Percentiles rank a stretch among this genome's conserved stretches.
These are phyloP conservation scores for Phallusia fumigata DNA, from an alignment of 23 tunicate species.

Conservation along the genomic window DNA sequence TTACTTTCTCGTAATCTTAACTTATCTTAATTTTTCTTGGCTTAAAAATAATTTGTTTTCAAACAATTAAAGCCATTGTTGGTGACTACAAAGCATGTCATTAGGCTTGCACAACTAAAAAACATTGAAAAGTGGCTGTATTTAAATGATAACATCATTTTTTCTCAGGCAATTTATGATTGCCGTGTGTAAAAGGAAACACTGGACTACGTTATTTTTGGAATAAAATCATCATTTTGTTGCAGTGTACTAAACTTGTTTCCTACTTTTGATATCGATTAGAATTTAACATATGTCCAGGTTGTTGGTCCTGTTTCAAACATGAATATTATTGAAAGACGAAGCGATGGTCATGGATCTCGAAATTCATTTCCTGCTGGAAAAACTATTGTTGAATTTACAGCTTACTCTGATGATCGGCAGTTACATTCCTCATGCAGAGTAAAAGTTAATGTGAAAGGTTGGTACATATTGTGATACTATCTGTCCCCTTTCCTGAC, in stretches of 20 bases:
- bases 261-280: not conserved
- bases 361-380: slow-evolving; percentile 45
- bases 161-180: too few relatives aligned
- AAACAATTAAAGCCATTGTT: not conserved
- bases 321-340: slow-evolving; percentile 30
- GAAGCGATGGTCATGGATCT: slow-evolving; percentile 42
- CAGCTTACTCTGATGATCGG: slow-evolving; percentile 30
- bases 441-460: slow-evolving; percentile 35
- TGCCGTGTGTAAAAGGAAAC: too few relatives aligned
- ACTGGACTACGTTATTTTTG: too few relatives aligned
- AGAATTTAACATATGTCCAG: not conserved
- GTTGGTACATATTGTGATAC: not conserved
- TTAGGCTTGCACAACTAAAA: too few relatives aligned
- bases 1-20: too few relatives aligned
- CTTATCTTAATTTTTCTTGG: too few relatives aligned
- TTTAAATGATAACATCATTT: too few relatives aligned
- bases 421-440: slow-evolving; percentile 29
- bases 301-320: slow-evolving; percentile 31
- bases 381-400: slow-evolving; percentile 29
- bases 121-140: not conserved
- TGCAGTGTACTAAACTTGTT: too few relatives aligned
- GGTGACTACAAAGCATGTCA: too few relatives aligned
- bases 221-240: too few relatives aligned
- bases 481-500: too few relatives aligned
- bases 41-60: too few relatives aligned